Evolutionary conservation across 2,113 vertebrate genomes (phyloP), one percentile per base, ranked within the genome.

Genomic region (Syngnathus floridae): DNA sequence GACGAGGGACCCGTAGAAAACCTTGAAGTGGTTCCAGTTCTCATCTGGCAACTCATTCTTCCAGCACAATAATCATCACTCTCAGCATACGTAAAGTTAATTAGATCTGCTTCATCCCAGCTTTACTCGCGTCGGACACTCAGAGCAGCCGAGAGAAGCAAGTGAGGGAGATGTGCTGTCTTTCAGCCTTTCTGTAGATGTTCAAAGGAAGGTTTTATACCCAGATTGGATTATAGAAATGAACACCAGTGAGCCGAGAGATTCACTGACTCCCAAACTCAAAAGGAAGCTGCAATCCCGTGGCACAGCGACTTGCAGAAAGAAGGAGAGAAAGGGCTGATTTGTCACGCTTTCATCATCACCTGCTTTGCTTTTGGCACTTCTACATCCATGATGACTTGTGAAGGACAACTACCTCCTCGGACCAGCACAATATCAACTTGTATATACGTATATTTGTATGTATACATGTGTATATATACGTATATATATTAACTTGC

Each of bases 171-270:
- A 11, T 75, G 72, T 62, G 76, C 77, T 67, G 80, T 72, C 80
- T 85, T 81, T 85, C 78, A 81, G 81, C 77, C 77, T 76, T 67
- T 72, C 77, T 68, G 69, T 69, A 37, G 75, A 78, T 66, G 77
- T 87, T 89, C 86, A 86, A 87, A 85, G 86, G 72, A 66, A 71
- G 82, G 77, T 74, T 79, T 86, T 83, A 85, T 71, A 67, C 76
- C 75, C 80, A 80, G 84, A 84, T 85, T 80, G 87, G 86, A 87
- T 89, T 85, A 85, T 80, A 87, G 80, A 85, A 84, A 84, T 78
- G 77, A 86, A 83, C 87, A 81, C 80, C 73, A 85, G 75, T 86
- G 86, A 86, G 77, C 82, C 79, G 46, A 51, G 41, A 79, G 84
- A 86, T 84, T 85, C 77, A 12, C 71, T 55, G 72, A 71, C 72